phyloP scores from a whole-genome alignment of 2,888 invertebrate genomes.

The Mythimna albipuncta region DNA sequence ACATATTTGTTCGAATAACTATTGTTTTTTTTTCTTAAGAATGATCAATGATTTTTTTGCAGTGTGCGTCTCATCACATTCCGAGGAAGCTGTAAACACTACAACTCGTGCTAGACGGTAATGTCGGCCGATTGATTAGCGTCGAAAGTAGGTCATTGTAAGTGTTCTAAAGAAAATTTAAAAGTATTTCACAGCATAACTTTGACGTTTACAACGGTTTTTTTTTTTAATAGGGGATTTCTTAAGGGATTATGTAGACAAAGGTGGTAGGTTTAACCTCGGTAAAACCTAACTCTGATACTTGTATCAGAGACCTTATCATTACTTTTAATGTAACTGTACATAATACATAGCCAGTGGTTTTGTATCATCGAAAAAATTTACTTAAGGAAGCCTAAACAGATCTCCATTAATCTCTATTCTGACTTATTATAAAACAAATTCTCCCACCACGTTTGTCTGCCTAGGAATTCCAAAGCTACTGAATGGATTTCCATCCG shows the following conservation, averaged over 20 bases:
- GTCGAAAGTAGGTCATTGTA: constrained; percentile 18
- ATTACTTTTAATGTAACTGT: too few relatives aligned
- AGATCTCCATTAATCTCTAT: background rate
- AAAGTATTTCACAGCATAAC: background rate
- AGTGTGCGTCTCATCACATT: constrained; percentile 20
- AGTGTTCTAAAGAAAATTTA: constrained; percentile 6
- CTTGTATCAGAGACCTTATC: background rate
- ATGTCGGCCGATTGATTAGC: constrained; percentile 27
- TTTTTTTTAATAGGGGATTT: background rate
- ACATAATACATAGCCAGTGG: too few relatives aligned
- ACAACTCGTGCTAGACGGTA: background rate
- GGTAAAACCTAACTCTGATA: too few relatives aligned
- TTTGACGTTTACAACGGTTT: background rate
- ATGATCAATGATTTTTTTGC: constrained; percentile 33
- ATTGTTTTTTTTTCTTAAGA: constrained; percentile 30
- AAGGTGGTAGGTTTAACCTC: too few relatives aligned
- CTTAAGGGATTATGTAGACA: background rate
- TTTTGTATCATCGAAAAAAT: background rate
- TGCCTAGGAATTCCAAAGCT: too few relatives aligned
- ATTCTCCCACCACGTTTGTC: too few relatives aligned
- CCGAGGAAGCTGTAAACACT: constrained; percentile 18
- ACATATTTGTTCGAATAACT: constrained; percentile 58
- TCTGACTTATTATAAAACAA: too few relatives aligned
- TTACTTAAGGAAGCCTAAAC: constrained; percentile 1
- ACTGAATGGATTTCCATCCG: too few relatives aligned